Percentiles rank a stretch among this genome's conserved stretches.
Evolutionary conservation across 2,113 vertebrate genomes (phyloP).

Genomic region (Zootoca vivipara): DNA sequence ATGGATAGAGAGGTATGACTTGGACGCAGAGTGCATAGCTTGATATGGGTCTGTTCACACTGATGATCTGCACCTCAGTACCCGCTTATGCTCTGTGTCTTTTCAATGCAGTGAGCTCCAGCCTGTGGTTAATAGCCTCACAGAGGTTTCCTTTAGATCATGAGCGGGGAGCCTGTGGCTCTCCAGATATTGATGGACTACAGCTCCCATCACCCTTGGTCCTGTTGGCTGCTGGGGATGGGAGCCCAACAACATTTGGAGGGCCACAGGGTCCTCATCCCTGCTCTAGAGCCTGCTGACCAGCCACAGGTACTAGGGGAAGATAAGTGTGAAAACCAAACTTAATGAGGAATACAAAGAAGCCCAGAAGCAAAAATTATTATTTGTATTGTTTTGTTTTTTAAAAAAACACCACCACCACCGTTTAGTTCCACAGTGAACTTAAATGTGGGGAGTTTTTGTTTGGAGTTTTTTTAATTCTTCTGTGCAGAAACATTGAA

Average conservation of each 20-base stretch:
- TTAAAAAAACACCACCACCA: not conserved
- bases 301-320: not conserved
- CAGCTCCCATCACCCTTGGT: not conserved
- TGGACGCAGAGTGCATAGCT: not conserved
- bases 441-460: constrained; percentile 48
- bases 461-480: constrained; percentile 9
- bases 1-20: not conserved
- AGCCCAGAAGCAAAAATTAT: not conserved
- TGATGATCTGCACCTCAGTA: not conserved
- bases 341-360: not conserved
- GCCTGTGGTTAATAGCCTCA: not conserved
- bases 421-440: not conserved
- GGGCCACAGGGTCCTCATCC: not conserved
- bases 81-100: not conserved
- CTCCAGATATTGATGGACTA: not conserved
- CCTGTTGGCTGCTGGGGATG: not conserved
- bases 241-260: no score
- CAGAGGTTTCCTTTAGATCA: not conserved
- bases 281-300: not conserved
- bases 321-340: not conserved
- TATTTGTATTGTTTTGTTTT: not conserved
- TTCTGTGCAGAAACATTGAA: constrained; percentile 51
- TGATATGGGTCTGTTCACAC: not conserved
- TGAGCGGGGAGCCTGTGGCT: not conserved
- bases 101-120: not conserved